A percentile compares a stretch with the other conserved stretches of the same genome.
phyloP scores from a whole-genome alignment of 2,113 vertebrate species.

The Oreotrochilus melanogaster region DNA sequence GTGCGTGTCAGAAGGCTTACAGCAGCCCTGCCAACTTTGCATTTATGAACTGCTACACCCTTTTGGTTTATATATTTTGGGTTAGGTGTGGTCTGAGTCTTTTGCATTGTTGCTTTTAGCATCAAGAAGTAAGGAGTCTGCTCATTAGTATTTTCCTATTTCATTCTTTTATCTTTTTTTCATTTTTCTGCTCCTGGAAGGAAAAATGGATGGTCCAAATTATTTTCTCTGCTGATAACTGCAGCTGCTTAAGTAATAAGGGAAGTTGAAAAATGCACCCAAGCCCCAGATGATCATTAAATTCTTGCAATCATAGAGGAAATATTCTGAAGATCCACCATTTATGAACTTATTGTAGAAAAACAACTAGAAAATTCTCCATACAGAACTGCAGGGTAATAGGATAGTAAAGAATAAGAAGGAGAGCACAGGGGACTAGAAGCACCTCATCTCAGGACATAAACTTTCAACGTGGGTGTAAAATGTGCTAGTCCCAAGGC shows the following conservation, averaged over 20 bases:
- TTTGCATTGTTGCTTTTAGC: background rate
- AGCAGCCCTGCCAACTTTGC: background rate
- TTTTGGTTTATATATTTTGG: background rate
- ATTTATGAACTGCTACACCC: background rate
- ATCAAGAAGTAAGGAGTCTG: background rate
- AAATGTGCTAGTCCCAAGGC: slow-evolving; percentile 43
- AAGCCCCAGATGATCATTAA: background rate
- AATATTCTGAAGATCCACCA: background rate
- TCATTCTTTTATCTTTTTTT: background rate
- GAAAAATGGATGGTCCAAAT: background rate
- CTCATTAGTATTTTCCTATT: background rate
- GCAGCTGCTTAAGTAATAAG: background rate
- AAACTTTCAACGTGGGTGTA: slow-evolving; percentile 50
- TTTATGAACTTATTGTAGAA: background rate
- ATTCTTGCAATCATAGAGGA: background rate
- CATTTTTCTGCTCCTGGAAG: background rate
- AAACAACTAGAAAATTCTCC: slow-evolving; percentile 2
- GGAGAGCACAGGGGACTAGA: background rate
- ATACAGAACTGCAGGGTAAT: background rate
- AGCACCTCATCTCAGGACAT: slow-evolving; percentile 46
- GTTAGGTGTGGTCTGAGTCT: background rate
- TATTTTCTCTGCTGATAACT: background rate
- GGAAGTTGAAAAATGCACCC: background rate
- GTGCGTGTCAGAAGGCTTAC: background rate
- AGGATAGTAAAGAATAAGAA: slow-evolving; percentile 53